Evolutionary conservation across 2,113 vertebrate species (phyloP), one percentile per base, ranked within the genome.

Genomic region (Chaetodon auriga): DNA sequence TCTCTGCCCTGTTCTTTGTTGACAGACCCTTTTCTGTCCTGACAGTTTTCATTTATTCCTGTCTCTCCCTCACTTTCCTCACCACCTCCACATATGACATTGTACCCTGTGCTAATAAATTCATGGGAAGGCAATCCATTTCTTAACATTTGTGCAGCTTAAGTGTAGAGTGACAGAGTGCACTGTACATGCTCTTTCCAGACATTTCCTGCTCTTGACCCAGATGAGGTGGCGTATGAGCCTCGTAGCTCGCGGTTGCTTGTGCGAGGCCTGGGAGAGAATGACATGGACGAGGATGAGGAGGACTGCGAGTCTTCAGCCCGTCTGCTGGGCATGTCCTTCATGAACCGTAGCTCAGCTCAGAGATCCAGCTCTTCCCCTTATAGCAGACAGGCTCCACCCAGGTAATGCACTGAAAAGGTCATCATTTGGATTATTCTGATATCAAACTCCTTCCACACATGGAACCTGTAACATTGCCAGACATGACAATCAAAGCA

Each of bases 241-340:
- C 98, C 97, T 7, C 96, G 96, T 35, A 98, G 96, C 75, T 99
- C 98, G 0, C 95, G 97, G n/a, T 92, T 99, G 30, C 92, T 99
- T 69, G 97, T 99, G 19, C 96, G 97, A 75, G 98, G 98, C 30
- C 96, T 99, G 65, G 97, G 97, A 38, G 97, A 99, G 81, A 97
- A 98, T 12, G 98, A 99, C 66, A 89, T 97, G 92, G 98, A 99
- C 0, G 98, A 99, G 11, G 97, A 99, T 0, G 98, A 99, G 88
- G 98, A 99, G 18, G 98, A 99, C 90, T 98, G 95, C 8, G 98
- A 97, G 84, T 99, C 98, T 25, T 99, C 98, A 21, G 97, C 98
- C 30, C 97, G 98, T 86, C 92, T 99, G 4, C 89, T 99, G 74
- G 98, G 98, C 82, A 99, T 99, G 97, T 98, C 97, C 7, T 99